A percentile compares a stretch with the other conserved stretches of the same genome.
Evolutionary conservation across 2,113 vertebrate genomes (phyloP).

Genomic region (Limanda limanda): DNA sequence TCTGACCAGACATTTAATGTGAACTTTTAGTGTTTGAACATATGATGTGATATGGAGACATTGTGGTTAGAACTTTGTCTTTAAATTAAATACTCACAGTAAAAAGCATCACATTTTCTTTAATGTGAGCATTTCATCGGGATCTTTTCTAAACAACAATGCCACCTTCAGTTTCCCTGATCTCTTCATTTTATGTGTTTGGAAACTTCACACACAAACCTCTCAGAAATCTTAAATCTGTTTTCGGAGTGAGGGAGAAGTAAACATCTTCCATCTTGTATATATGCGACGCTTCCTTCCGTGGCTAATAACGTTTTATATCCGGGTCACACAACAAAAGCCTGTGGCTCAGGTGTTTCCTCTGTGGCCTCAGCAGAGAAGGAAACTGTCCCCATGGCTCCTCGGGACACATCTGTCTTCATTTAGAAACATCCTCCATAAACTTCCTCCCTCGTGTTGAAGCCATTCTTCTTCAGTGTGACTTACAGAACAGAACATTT

Average conservation of each 20-base stretch:
- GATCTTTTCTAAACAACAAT: too few species aligned
- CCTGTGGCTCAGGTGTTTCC: conserved; percentile 72
- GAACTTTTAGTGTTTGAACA: too few species aligned
- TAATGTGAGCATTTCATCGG: too few species aligned
- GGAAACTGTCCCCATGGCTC: conserved; percentile 40
- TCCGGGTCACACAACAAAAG: conserved; percentile 52
- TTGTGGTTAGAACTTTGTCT: too few species aligned
- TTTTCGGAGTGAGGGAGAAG: neutral
- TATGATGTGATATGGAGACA: too few species aligned
- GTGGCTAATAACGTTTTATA: conserved; percentile 12
- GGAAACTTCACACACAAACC: neutral
- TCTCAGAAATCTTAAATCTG: neutral
- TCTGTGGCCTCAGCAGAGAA: conserved; percentile 22
- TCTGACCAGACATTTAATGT: too few species aligned
- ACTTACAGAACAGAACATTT: too few species aligned
- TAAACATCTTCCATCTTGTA: conserved; percentile 27
- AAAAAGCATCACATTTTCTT: too few species aligned
- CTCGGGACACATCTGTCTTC: conserved; percentile 39
- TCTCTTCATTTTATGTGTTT: too few species aligned
- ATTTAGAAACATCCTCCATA: conserved; percentile 48
- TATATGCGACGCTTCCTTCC: conserved; percentile 46
- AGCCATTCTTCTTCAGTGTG: too few species aligned
- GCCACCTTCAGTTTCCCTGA: too few species aligned
- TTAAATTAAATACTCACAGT: too few species aligned
- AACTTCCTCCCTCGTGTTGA: conserved; percentile 39